Conservation (phyloP, 2,888 invertebrate species). For the Dascillus cervinus region DNA sequence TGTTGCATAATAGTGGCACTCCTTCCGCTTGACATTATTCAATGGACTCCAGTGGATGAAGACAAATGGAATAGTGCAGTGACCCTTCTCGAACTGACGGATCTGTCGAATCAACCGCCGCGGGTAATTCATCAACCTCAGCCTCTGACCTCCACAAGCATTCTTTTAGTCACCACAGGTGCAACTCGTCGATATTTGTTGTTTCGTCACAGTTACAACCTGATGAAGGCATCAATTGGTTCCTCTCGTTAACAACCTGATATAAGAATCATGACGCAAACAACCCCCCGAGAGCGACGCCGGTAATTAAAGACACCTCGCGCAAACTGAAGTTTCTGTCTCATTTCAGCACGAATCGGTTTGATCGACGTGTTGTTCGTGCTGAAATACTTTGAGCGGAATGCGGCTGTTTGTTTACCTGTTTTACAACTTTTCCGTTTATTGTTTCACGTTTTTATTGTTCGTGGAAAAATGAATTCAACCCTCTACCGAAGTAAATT, state of each 20-base stretch:
- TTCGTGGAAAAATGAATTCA: no score
- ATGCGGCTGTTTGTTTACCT: no score
- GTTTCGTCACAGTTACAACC: not conserved
- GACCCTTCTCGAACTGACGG: constrained; percentile 24
- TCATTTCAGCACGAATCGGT: no score
- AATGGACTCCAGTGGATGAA: constrained; percentile 20
- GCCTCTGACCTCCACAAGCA: constrained; percentile 10
- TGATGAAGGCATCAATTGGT: no score
- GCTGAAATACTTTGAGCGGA: no score
- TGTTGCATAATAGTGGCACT: constrained; percentile 12
- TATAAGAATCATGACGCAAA: no score
- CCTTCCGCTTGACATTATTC: constrained; percentile 12
- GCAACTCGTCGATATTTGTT: constrained; percentile 5
- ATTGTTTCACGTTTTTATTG: no score
- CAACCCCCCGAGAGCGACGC: constrained; percentile 12
- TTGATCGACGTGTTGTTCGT: no score
- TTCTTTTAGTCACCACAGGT: constrained; percentile 14
- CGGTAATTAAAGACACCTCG: constrained; percentile 12
- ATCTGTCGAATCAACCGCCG: constrained; percentile 23
- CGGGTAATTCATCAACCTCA: constrained; percentile 23
- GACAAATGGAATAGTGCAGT: constrained; percentile 27
- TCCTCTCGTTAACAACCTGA: no score
- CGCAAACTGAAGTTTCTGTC: no score
- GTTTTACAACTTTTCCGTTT: no score
- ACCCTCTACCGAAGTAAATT: no score